Evolutionary conservation across 2,888 invertebrate species (phyloP), one percentile per base, ranked within the genome.

Genomic region (Endomychus coccineus): DNA sequence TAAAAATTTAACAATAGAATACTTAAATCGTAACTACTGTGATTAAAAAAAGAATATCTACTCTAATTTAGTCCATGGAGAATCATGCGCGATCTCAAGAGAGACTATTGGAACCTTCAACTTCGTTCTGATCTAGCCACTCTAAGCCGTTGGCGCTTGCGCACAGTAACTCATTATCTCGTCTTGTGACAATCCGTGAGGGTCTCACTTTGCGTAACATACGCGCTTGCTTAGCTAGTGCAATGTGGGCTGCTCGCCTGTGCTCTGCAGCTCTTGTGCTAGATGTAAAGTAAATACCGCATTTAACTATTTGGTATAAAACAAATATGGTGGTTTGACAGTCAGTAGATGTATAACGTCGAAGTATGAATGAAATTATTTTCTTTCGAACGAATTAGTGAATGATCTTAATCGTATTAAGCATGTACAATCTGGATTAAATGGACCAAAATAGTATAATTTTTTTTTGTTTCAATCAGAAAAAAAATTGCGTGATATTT

Each of bases 211-310:
- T 25, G 25, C 25, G 25, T 6, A 25, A 9, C 25, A 25, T 25
- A 25, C 25, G 25, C 10, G 25, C 25, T 25, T 25, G 25, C 25
- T 25, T 25, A 25, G 25, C 25, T 25, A 10, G 25, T 25, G 10
- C 25, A 25, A 25, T 25, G 25, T 25, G 25, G 25, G 25, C 25
- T 25, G 25, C 7, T 25, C 5, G 25, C 25, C 25, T 25, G 25
- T 25, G 25, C 25, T 25, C 25, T 25, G 25, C 25, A 25, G 25
- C 25, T 25, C 25, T 25, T 25, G 25, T 25, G 25, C 25, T 25
- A 25, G 25, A 25, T 25, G 25, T 10, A 25, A 25, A 25, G 10
- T 25, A 25, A 25, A 25, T 25, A 25, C 25, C 25, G 25, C 25
- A 25, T 25, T 6, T 25, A 25, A n/a, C n/a, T n/a, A n/a, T n/a